These are phyloP conservation scores for Puntigrus tetrazona DNA, from an alignment of 2,113 vertebrate genomes.

Conservation along the genomic window DNA sequence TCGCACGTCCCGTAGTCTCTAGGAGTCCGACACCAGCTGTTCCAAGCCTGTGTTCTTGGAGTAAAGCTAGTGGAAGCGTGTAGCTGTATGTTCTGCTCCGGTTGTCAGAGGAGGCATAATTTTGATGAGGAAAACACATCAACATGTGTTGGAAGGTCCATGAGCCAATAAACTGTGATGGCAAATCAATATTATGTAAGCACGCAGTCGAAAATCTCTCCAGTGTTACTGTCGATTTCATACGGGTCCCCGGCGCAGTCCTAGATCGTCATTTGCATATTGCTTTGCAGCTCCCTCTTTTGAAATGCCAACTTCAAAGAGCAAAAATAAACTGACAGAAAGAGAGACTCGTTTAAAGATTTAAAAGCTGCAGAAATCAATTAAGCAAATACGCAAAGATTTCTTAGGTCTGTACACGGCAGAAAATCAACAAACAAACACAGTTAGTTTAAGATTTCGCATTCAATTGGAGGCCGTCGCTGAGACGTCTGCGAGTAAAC, in stretches of 20 bases:
- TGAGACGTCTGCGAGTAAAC: conserved; percentile 33
- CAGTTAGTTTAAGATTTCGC: conserved; percentile 48
- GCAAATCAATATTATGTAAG: conserved; percentile 62
- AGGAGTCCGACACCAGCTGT: conserved; percentile 32
- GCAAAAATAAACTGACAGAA: conserved; percentile 57
- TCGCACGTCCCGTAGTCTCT: neutral
- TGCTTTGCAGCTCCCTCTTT: conserved; percentile 49
- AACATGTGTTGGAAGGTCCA: conserved; percentile 44
- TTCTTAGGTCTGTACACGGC: conserved; percentile 49
- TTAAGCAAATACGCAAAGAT: conserved; percentile 63
- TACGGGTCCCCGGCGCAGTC: conserved; percentile 24
- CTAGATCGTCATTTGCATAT: conserved; percentile 61
- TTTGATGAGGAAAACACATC: conserved; percentile 30
- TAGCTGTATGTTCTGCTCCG: neutral
- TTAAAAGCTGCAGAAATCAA: conserved; percentile 66
- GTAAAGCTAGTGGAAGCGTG: neutral
- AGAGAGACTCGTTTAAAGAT: conserved; percentile 61
- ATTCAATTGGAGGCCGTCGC: conserved; percentile 50
- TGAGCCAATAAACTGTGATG: conserved; percentile 24
- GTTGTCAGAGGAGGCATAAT: neutral
- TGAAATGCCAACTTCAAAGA: conserved; percentile 63
- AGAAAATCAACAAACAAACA: conserved; percentile 63
- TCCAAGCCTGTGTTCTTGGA: neutral
- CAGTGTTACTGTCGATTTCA: conserved; percentile 58
- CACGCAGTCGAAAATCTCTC: conserved; percentile 37